Base-by-base conservation (phyloP, 2,888 invertebrate genomes). In the Ophion costatus region DNA sequence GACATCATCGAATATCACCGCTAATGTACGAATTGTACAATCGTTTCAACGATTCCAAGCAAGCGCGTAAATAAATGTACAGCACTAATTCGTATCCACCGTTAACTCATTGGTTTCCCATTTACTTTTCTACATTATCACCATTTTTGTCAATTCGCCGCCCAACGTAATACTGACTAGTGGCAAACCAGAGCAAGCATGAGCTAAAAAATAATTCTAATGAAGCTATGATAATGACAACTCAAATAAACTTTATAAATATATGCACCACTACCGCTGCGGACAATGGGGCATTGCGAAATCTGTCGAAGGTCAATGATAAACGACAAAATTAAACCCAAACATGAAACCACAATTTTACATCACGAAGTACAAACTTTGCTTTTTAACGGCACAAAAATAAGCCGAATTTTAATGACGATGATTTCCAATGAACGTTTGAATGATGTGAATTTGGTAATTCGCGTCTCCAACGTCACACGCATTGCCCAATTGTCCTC, bases 41-140 rank as follows among this genome's bases (percentile, higher is more conserved):
- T 22, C 64, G 66, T 59, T 61, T 81, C 33, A 64, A 71, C 22
- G 69, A 29, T 71, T 78, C 67, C 73, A 84, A 84, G 83, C 83
- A 77, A 80, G 83, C 83, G 57, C 66, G 29, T 80, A 57, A 51
- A 80, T 75, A 75, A 84, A 70, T 80, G 76, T 84, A 73, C 61
- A 80, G 45, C 70, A 77, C 80, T 80, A 74, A 69, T 74, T 61
- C 73, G 24, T 80, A 59, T 73, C 59, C 80, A 80, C 80, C 80
- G 45, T 80, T 76, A 33, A 57, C 42, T 56, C 51, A 38, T 66
- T 22, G n/a, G 33, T 29, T 79, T 20, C 38, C 38, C 38, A 22
- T 59, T 59, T 0, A 33, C 38, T 61, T 38, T 67, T 74, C 61
- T 64, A 73, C 24, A 64, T 75, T 64, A 22, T 33, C 51, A 78